Evolutionary conservation across 2,888 invertebrate genomes (phyloP).

Genomic region (Argyra leucocephala): DNA sequence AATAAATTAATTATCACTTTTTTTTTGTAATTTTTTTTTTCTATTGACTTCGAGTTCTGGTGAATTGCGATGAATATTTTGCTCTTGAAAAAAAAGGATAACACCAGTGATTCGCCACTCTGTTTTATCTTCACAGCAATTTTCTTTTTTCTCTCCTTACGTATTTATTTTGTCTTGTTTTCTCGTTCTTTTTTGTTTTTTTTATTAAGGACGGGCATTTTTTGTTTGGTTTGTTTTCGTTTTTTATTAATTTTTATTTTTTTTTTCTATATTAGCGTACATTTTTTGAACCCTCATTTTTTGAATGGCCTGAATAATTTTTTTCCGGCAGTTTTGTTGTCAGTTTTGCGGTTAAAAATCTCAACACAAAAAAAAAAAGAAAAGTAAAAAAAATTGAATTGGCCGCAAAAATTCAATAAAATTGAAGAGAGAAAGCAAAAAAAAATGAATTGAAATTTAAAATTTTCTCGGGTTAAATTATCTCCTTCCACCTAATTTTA

Average conservation of each 20-base stretch:
- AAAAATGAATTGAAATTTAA: neutral
- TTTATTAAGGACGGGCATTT: neutral
- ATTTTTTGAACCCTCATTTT: neutral
- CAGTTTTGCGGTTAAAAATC: neutral
- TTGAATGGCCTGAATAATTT: neutral
- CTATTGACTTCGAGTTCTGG: no score
- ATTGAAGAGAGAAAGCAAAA: neutral
- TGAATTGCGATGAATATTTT: no score
- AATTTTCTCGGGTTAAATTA: neutral
- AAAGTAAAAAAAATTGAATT: no score
- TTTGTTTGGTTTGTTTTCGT: neutral
- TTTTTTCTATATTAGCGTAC: neutral
- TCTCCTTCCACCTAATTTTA: no score
- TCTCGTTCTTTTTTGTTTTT: neutral
- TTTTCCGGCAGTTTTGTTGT: neutral
- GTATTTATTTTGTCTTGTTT: no score
- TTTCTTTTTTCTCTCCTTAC: no score
- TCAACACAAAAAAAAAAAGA: neutral
- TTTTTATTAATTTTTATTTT: neutral
- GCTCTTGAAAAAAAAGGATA: no score
- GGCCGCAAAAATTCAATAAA: neutral
- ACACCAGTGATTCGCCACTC: neutral
- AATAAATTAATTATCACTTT: no score
- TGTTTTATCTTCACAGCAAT: neutral
- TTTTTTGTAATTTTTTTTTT: no score